phyloP scores from a whole-genome alignment of 2,888 invertebrate genomes.

The Heliconius erato region DNA sequence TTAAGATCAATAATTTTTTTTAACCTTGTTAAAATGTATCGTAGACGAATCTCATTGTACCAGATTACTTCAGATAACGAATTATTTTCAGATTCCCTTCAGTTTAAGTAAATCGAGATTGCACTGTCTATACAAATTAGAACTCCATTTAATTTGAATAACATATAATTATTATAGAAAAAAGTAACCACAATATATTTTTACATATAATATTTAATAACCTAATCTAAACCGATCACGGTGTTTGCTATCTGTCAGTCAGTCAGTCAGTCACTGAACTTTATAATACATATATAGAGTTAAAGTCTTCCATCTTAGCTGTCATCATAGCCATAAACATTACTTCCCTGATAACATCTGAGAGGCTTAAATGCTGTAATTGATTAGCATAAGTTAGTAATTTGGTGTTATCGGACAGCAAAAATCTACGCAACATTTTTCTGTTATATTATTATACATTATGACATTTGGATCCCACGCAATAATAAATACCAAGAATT shows the following conservation, averaged over 20 bases:
- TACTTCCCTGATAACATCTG: slow-evolving; percentile 13
- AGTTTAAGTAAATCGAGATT: too few species aligned
- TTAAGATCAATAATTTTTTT: too few species aligned
- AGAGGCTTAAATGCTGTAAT: slow-evolving; percentile 30
- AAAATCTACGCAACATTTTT: slow-evolving; percentile 23
- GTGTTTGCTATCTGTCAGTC: slow-evolving; percentile 4
- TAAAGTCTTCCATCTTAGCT: slow-evolving; percentile 33
- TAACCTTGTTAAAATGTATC: too few species aligned
- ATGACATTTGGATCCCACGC: slow-evolving; percentile 18
- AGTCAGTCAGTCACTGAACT: slow-evolving; percentile 26
- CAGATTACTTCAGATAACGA: too few species aligned
- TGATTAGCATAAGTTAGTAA: slow-evolving; percentile 35
- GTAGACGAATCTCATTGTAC: too few species aligned
- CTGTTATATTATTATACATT: slow-evolving; percentile 19
- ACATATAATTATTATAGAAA: too few species aligned
- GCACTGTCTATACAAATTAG: neutral
- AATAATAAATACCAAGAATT: slow-evolving; percentile 11
- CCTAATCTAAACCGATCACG: neutral
- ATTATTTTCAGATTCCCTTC: too few species aligned
- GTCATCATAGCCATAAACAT: slow-evolving; percentile 35
- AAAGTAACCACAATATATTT: neutral
- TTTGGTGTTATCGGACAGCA: slow-evolving; percentile 21
- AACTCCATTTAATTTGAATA: neutral
- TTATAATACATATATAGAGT: slow-evolving; percentile 9
- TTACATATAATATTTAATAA: neutral